Evolutionary conservation across 2,888 invertebrate species (phyloP).

Genomic region (Microctonus brassicae): DNA sequence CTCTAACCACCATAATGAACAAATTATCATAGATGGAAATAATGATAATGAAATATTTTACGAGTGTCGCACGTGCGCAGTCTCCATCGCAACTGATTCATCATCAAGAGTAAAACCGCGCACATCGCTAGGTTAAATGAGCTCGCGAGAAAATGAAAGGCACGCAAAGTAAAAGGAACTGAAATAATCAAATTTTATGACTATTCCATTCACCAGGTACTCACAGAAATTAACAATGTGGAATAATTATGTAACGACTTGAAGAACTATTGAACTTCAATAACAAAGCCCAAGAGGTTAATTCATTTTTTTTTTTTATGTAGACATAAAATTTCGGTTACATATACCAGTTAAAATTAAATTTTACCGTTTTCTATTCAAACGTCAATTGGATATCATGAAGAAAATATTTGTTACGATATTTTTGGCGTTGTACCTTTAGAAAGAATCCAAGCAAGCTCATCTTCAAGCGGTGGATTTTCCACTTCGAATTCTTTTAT

Average conservation of each 20-base stretch:
- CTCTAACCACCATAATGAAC: too few species aligned
- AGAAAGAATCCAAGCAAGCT: conserved; percentile 80
- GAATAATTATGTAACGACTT: background rate
- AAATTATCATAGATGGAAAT: background rate
- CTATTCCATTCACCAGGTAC: background rate
- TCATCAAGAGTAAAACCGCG: background rate
- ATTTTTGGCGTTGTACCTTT: conserved; percentile 72
- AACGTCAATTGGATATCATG: background rate
- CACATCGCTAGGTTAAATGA: background rate
- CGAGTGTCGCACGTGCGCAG: background rate
- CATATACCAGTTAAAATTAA: background rate
- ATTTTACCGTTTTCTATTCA: conserved; percentile 25
- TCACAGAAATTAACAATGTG: background rate
- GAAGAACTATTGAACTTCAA: background rate
- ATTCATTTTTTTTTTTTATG: too few species aligned
- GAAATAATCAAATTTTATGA: background rate
- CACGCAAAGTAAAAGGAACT: background rate
- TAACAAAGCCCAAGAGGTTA: background rate
- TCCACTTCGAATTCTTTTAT: conserved; percentile 90
- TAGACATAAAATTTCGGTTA: background rate
- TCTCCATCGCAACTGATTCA: background rate
- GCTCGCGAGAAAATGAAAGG: background rate
- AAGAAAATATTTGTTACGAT: background rate
- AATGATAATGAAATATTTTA: background rate
- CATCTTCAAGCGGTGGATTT: conserved; percentile 82